phyloP scores from a whole-genome alignment of 2,113 vertebrate genomes.

The Archocentrus centrarchus region DNA sequence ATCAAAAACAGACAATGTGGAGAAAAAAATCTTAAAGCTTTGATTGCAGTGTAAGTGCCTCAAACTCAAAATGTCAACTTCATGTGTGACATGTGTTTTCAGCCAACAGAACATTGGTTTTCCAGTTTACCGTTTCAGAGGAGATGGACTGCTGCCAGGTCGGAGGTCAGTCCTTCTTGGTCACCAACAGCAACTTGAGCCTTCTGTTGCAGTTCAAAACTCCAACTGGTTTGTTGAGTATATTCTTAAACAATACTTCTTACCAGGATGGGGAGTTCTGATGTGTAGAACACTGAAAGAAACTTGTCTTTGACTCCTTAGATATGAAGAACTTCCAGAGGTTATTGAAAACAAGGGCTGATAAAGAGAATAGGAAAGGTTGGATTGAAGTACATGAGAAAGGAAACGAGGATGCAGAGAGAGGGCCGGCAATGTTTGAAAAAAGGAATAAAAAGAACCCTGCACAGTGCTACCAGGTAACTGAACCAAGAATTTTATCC shows the following conservation, averaged over 20 bases:
- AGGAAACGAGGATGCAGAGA: slow-evolving; percentile 31
- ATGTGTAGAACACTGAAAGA: neutral
- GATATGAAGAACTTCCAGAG: slow-evolving; percentile 54
- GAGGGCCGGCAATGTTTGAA: slow-evolving; percentile 46
- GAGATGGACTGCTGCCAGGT: slow-evolving; percentile 82
- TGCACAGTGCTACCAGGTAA: slow-evolving; percentile 80
- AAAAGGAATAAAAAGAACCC: slow-evolving; percentile 63
- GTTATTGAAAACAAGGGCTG: neutral
- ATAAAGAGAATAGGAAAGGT: neutral
- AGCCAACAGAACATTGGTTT: slow-evolving; percentile 80
- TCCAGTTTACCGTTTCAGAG: slow-evolving; percentile 78
- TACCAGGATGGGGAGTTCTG: neutral
- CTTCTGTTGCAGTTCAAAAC: slow-evolving; percentile 81
- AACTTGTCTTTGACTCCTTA: neutral
- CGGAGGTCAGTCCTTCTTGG: slow-evolving; percentile 82
- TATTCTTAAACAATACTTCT: neutral
- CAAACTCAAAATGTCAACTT: neutral
- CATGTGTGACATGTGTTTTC: slow-evolving; percentile 19
- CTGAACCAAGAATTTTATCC: rapidly evolving
- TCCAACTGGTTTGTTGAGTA: slow-evolving; percentile 76
- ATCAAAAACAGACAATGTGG: neutral
- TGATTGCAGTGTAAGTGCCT: too few relatives aligned
- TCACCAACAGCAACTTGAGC: slow-evolving; percentile 76
- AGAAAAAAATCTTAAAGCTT: neutral
- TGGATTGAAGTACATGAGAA: slow-evolving; percentile 38